Base-by-base conservation (phyloP, 2,797 vertebrate species). In the Pseudochromis fuscus region DNA sequence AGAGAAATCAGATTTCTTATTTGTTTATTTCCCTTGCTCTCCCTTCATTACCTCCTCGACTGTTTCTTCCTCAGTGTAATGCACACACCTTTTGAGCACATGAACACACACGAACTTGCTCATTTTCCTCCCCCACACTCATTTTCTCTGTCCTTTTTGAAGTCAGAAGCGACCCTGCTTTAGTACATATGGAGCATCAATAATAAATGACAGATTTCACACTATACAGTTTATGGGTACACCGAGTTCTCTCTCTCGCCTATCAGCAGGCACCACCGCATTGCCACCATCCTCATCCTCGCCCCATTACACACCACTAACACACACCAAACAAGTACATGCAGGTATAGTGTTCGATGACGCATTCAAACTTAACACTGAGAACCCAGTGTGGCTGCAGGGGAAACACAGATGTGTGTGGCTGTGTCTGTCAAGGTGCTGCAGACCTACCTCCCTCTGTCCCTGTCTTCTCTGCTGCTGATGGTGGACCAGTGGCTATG, bases 361-460 rank as follows among this genome's bases (percentile, higher is more conserved):
- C 30, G 8, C 46, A 52, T 5, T 19, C 8, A 25, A 52, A 35
- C 4, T 19, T 8, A 44, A 65, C 7, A 10, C 3, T 1, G 6
- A 62, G n/a, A 40, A 4, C 0, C 23, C 24, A 37, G 2, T 12
- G 12, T 5, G 24, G 40, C 9, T 12, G 8, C 5, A 10, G 12
- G 37, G 7, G 30, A 5, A 46, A 31, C 30, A 38, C 33, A 64
- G 21, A 44, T 60, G 8, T 65, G 48, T 61, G 56, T 44, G 62
- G 25, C 2, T 51, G 52, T 69, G 55, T 44, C 24, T 2, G 31
- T 33, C 4, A 3, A 25, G 30, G 57, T 1, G 7, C 12, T 44
- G 57, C 57, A 72, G 60, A 90, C 90, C 89, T 42, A 93, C 90
- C 90, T 76, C 80, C 66, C 62, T 78, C 64, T 64, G 75, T 72